Percentiles rank a stretch among this genome's conserved stretches.
Evolutionary conservation across 2,797 vertebrate genomes (phyloP).

Genomic region (Sebastes alutus): DNA sequence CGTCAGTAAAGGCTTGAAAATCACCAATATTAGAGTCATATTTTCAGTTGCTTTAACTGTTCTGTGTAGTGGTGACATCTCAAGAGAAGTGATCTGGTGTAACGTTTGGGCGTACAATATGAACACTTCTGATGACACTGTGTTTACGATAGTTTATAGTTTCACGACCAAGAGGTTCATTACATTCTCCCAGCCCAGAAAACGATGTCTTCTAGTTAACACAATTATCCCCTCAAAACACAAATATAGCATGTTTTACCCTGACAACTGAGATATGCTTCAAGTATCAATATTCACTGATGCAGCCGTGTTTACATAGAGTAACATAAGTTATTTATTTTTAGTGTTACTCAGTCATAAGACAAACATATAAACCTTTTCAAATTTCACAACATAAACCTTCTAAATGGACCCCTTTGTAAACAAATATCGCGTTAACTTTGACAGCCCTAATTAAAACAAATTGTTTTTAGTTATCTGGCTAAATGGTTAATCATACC

Average conservation of each 20-base stretch:
- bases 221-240: background rate
- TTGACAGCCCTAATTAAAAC: too few relatives aligned
- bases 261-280: constrained; percentile 26
- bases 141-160: background rate
- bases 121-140: background rate
- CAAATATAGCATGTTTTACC: background rate
- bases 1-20: background rate
- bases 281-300: constrained; percentile 40
- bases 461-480: background rate
- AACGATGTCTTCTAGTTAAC: background rate
- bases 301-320: background rate
- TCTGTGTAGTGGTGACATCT: background rate
- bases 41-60: background rate
- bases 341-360: background rate
- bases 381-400: too few relatives aligned
- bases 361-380: too few relatives aligned
- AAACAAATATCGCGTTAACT: too few relatives aligned
- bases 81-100: background rate
- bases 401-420: too few relatives aligned
- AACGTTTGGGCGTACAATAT: background rate
- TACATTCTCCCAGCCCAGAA: background rate
- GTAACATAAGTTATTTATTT: background rate
- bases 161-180: background rate
- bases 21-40: background rate
- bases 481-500: constrained; percentile 22